A percentile compares a stretch with the other conserved stretches of the same genome.
Evolutionary conservation across 1,140 invertebrate genomes (phyloP).

Genomic region (Trachymyrmex cornetzi): DNA sequence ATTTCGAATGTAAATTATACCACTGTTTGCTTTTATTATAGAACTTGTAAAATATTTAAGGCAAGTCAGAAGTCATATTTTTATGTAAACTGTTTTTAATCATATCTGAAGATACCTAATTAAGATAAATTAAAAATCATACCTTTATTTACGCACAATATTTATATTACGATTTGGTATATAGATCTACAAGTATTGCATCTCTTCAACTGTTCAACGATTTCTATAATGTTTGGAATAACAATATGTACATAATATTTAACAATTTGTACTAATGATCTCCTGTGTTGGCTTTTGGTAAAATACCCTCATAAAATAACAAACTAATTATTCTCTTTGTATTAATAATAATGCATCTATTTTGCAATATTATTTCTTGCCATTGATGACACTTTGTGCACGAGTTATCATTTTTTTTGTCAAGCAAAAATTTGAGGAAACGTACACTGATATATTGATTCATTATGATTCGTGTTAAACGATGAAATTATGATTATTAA

Average conservation of each 20-base stretch:
- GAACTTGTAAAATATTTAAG: not conserved
- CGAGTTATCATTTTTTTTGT: not conserved
- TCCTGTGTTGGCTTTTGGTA: conserved; percentile 24
- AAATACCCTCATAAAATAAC: conserved; percentile 46
- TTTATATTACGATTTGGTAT: conserved; percentile 23
- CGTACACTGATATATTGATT: conserved; percentile 19
- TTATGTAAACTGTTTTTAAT: conserved; percentile 4
- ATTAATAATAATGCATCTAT: conserved; percentile 36
- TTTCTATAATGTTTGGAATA: conserved; percentile 69
- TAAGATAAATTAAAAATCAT: not conserved
- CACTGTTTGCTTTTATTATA: not conserved
- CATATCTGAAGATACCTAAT: not conserved
- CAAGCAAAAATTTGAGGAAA: not conserved
- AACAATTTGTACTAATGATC: conserved; percentile 73
- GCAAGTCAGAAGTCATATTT: not conserved
- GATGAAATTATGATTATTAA: conserved; percentile 13
- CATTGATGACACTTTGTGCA: conserved; percentile 27
- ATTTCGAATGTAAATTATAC: conserved; percentile 30
- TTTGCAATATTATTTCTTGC: conserved; percentile 24
- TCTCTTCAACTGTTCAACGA: conserved; percentile 63
- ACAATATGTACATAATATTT: conserved; percentile 72
- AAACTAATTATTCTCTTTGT: conserved; percentile 35
- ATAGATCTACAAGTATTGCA: conserved; percentile 17
- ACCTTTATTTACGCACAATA: conserved; percentile 5
- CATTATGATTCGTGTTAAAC: conserved; percentile 36